Percentiles rank a stretch among this genome's conserved stretches.
Evolutionary conservation across 1,140 invertebrate genomes (phyloP).

Genomic region (Ruditapes philippinarum): DNA sequence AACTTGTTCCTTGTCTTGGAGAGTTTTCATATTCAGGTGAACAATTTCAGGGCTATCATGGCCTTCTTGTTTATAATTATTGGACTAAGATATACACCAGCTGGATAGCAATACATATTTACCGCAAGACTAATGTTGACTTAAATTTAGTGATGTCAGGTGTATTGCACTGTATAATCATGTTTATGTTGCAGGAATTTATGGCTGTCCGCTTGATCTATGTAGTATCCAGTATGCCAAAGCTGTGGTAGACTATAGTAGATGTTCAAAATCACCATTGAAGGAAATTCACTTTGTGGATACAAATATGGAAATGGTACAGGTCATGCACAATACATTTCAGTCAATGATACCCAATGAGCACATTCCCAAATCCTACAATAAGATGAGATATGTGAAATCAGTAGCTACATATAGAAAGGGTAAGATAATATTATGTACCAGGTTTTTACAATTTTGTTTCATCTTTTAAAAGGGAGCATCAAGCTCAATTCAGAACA

Average conservation of each 20-base stretch:
- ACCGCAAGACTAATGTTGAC: not conserved
- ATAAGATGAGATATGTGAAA: too few species aligned
- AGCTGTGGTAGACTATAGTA: slow-evolving; percentile 25
- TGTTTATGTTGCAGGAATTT: slow-evolving; percentile 22
- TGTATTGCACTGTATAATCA: too few species aligned
- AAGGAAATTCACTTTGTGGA: slow-evolving; percentile 74
- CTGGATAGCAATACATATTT: not conserved
- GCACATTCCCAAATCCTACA: not conserved
- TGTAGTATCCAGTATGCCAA: slow-evolving; percentile 57
- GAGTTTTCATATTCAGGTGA: too few species aligned
- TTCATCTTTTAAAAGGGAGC: too few species aligned
- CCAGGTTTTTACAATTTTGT: too few species aligned
- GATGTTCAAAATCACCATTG: not conserved
- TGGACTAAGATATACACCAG: not conserved
- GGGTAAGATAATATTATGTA: too few species aligned
- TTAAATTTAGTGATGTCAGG: not conserved
- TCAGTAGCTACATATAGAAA: too few species aligned
- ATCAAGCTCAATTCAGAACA: too few species aligned
- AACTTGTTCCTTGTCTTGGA: too few species aligned
- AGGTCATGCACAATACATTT: slow-evolving; percentile 35
- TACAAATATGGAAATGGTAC: slow-evolving; percentile 59
- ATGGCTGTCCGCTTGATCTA: slow-evolving; percentile 21
- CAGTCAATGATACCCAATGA: not conserved
- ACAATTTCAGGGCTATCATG: too few species aligned
- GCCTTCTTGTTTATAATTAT: too few species aligned